Evolutionary conservation across 2,113 vertebrate genomes (phyloP).

Genomic region (Nesogale talazaci): DNA sequence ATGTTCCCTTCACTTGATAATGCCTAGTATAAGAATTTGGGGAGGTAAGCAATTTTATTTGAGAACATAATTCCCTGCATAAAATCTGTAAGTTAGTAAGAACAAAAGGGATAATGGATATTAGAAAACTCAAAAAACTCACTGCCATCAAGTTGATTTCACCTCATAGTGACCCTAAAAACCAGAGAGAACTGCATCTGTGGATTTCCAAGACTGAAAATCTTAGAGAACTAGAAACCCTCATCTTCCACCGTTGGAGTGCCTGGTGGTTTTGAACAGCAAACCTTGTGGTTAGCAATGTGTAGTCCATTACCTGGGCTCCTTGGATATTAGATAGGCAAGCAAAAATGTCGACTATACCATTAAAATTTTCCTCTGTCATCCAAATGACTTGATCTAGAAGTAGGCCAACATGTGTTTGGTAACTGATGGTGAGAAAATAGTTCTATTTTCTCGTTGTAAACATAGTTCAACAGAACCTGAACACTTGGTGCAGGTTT

Average conservation of each 20-base stretch:
- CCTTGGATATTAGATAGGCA: background rate
- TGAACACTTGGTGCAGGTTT: background rate
- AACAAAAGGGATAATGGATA: background rate
- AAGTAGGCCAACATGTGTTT: background rate
- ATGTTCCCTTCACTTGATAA: too few species aligned
- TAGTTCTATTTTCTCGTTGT: slow-evolving; percentile 20
- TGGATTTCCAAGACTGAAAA: too few species aligned
- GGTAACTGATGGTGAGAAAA: background rate
- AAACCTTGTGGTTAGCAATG: too few species aligned
- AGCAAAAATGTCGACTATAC: background rate
- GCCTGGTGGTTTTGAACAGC: too few species aligned
- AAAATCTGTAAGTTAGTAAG: background rate
- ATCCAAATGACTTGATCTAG: background rate
- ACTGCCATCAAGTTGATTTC: too few species aligned
- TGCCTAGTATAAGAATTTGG: background rate
- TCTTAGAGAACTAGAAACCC: too few species aligned
- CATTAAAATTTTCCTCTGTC: background rate
- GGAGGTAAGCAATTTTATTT: background rate
- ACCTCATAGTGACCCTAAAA: too few species aligned
- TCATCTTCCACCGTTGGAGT: too few species aligned
- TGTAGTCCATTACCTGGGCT: too few species aligned
- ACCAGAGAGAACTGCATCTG: too few species aligned
- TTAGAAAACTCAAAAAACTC: background rate
- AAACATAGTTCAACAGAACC: background rate
- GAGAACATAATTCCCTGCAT: background rate